Evolutionary conservation across 2,113 vertebrate genomes (phyloP).

Genomic region (Pseudopodoces humilis): DNA sequence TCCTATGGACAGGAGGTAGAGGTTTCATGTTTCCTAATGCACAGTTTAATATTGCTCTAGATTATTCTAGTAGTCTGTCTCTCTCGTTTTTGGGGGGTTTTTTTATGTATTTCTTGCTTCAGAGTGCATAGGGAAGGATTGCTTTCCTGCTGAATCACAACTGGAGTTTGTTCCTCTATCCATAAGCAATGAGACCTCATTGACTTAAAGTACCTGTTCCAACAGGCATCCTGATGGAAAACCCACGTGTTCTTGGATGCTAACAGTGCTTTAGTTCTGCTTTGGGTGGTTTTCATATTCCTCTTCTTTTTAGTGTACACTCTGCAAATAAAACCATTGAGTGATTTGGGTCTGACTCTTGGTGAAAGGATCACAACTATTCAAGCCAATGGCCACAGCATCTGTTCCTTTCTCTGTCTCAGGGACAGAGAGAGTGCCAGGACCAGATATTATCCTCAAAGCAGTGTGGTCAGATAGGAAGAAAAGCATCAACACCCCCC

Average conservation of each 20-base stretch:
- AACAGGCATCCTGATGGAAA: neutral
- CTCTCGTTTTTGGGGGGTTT: too few relatives aligned
- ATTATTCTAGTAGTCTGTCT: neutral
- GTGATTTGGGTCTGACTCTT: neutral
- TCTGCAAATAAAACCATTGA: neutral
- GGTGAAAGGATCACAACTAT: neutral
- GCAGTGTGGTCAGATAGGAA: neutral
- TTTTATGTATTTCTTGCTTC: neutral
- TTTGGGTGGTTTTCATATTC: neutral
- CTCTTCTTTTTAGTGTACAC: neutral
- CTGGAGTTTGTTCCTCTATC: neutral
- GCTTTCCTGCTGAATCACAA: neutral
- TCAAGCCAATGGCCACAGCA: neutral
- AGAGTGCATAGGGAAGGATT: neutral
- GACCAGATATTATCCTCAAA: neutral
- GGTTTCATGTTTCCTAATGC: neutral
- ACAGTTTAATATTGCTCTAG: neutral
- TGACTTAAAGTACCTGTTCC: neutral
- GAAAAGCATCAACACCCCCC: neutral
- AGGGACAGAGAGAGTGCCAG: neutral
- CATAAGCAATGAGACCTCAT: neutral
- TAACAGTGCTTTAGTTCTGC: neutral
- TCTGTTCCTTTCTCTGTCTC: neutral
- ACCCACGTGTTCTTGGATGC: neutral
- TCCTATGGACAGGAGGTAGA: neutral